A percentile compares a stretch with the other conserved stretches of the same genome.
phyloP scores from a whole-genome alignment of 2,888 invertebrate genomes.

The Nomada lathburiana region DNA sequence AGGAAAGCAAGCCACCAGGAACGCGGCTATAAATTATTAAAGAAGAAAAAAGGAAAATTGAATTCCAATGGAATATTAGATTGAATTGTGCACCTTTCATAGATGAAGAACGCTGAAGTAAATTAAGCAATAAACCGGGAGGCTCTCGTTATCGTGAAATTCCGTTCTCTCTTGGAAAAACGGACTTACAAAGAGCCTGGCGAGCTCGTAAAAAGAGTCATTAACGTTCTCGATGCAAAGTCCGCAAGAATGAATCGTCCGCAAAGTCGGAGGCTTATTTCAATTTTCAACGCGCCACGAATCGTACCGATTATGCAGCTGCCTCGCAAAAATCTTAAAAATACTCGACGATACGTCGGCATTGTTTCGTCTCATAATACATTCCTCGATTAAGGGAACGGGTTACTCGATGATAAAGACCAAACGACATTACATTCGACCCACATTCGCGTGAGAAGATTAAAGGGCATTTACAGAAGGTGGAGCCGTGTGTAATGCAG shows the following conservation, averaged over 20 bases:
- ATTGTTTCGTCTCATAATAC: background rate
- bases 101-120: background rate
- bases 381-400: background rate
- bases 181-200: conserved; percentile 5
- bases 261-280: conserved; percentile 10
- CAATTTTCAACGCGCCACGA: background rate
- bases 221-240: conserved; percentile 1
- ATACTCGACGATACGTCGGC: background rate
- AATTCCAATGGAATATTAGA: too few relatives aligned
- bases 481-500: background rate
- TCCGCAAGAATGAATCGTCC: background rate
- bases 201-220: conserved; percentile 12
- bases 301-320: background rate
- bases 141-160: background rate
- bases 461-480: background rate
- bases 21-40: too few relatives aligned
- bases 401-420: too few relatives aligned
- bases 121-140: background rate
- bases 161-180: background rate
- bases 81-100: too few relatives aligned
- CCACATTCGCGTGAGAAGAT: too few relatives aligned
- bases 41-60: too few relatives aligned
- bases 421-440: too few relatives aligned
- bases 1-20: too few relatives aligned
- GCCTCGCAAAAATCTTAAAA: background rate